Evolutionary conservation across 1,140 invertebrate species (phyloP), one percentile per base, ranked within the genome.

Genomic region (Brachystomella parvula): DNA sequence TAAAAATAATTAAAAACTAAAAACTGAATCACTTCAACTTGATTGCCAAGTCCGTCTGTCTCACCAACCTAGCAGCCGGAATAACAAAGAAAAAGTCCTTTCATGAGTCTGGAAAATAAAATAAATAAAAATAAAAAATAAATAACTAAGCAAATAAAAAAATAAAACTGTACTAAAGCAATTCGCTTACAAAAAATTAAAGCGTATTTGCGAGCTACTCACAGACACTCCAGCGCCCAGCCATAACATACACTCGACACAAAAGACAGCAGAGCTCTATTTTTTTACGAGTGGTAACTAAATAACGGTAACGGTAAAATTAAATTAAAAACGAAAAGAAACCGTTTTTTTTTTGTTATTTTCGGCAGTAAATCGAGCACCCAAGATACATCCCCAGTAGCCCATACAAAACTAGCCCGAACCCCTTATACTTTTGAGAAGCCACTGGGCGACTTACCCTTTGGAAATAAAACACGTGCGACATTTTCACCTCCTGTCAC

Each of bases 51-150:
- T n/a, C n/a, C n/a, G n/a, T n/a, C n/a, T n/a, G n/a, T n/a, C n/a
- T n/a, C n/a, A n/a, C n/a, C n/a, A n/a, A n/a, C n/a, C 49, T 39
- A 62, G 60, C 60, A 62, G 15, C 60, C 60, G 29, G 60, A 26
- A 29, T 62, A 62, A 32, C 60, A 62, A 62, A 62, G 60, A 26
- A 62, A 47, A 47, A 62, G 6, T 32, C 6, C 31, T 26, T 62
- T 62, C 21, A 62, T 28, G 17, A 28, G 26, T 32, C 21, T 62
- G 24, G 6, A 59, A 59, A 3, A 29, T 9, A 62, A 63, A 63
- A 61, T 32, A 47, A 66, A 66, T 24, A 47, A 66, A 56, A 67
- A 33, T 39, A 59, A 67, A 39, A 17, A 60, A 66, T 19, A 60
- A 31, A 33, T 17, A 29, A 9, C 21, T 15, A 64, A 53, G 44